Percentiles rank a stretch among this genome's conserved stretches.
These are phyloP conservation scores for Clivina fossor DNA, from an alignment of 2,888 invertebrate genomes.

Conservation along the genomic window DNA sequence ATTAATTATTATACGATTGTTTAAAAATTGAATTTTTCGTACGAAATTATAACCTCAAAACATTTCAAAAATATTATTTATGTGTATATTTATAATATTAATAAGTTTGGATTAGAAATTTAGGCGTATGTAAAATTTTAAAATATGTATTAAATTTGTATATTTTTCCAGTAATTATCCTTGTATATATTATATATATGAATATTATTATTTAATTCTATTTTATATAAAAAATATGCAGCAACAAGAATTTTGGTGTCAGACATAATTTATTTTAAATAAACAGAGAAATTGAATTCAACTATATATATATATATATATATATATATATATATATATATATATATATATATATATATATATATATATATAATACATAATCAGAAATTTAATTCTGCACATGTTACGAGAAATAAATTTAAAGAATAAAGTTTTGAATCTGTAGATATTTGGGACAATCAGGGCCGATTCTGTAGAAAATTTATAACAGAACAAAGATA, in stretches of 20 bases:
- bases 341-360: no score
- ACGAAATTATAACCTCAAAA: conserved; percentile 29
- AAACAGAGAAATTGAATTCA: no score
- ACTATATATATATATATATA: no score
- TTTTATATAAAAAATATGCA: conserved; percentile 32
- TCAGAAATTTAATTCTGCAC: conserved; percentile 32
- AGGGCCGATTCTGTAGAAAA: conserved; percentile 34
- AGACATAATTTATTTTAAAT: conserved; percentile 26
- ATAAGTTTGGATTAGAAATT: conserved; percentile 26
- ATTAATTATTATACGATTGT: no score
- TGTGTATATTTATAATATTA: conserved; percentile 24
- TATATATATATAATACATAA: no score
- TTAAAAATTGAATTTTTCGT: no score
- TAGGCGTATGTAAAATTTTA: conserved; percentile 28
- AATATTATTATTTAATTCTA: conserved; percentile 26
- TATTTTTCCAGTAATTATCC: no score
- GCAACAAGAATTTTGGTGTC: conserved; percentile 23
- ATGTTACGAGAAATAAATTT: conserved; percentile 27
- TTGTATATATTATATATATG: no score
- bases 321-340: no score
- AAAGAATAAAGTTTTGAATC: conserved; percentile 26
- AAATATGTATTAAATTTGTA: conserved; percentile 30
- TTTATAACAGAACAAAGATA: no score
- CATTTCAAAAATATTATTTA: conserved; percentile 26
- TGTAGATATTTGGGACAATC: conserved; percentile 35